Evolutionary conservation across 2,888 invertebrate species (phyloP).

Genomic region (Nymphalis polychloros): DNA sequence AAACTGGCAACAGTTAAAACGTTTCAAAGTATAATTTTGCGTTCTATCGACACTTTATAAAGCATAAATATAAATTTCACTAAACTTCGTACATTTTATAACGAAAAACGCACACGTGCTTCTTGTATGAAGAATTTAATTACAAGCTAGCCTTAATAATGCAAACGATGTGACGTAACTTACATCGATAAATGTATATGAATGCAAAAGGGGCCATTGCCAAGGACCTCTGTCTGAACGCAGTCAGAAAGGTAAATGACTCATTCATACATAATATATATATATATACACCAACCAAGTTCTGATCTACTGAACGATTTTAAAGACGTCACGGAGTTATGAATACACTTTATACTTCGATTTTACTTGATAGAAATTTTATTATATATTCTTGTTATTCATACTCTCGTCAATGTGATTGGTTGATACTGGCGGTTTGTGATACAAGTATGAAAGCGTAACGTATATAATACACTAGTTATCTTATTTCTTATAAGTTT

Average conservation of each 20-base stretch:
- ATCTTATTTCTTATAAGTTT: background rate
- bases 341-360: background rate
- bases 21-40: background rate
- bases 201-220: conserved; percentile 73
- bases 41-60: background rate
- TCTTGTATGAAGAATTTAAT: conserved; percentile 48
- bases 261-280: conserved; percentile 46
- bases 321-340: conserved; percentile 26
- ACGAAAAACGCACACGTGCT: conserved; percentile 28
- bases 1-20: background rate
- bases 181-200: conserved; percentile 63
- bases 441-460: background rate
- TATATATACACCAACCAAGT: conserved; percentile 45
- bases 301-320: conserved; percentile 40
- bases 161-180: conserved; percentile 64
- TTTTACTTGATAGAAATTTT: background rate
- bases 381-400: background rate
- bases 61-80: background rate
- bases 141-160: conserved; percentile 57
- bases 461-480: background rate
- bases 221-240: conserved; percentile 67
- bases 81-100: background rate
- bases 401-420: background rate
- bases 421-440: background rate
- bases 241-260: conserved; percentile 71